Evolutionary conservation across 2,797 vertebrate genomes (phyloP).

Genomic region (Cryptoblepharus egeriae): DNA sequence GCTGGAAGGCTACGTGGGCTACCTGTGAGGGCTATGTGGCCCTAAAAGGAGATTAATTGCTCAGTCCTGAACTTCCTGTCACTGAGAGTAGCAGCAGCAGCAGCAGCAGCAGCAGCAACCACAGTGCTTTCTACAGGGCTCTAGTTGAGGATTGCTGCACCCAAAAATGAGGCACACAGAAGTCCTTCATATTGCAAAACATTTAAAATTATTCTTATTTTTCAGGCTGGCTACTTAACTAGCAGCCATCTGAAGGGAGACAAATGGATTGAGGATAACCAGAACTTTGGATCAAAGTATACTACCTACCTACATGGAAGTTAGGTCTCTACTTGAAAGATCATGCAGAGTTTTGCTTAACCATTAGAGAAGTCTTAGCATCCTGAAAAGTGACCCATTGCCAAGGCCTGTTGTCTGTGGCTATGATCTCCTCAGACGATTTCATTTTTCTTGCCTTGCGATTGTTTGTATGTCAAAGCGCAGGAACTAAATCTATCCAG

Average conservation of each 20-base stretch:
- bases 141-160: too few relatives aligned
- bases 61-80: too few relatives aligned
- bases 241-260: neutral
- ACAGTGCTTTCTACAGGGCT: too few relatives aligned
- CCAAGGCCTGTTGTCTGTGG: neutral
- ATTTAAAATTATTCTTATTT: too few relatives aligned
- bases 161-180: too few relatives aligned
- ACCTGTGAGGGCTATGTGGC: too few relatives aligned
- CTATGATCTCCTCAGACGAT: conserved; percentile 22
- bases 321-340: too few relatives aligned
- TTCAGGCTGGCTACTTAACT: neutral
- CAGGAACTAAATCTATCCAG: conserved; percentile 48
- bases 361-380: neutral
- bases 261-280: neutral
- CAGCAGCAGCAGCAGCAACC: too few relatives aligned
- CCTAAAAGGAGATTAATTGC: too few relatives aligned
- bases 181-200: too few relatives aligned
- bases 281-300: neutral
- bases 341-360: neutral
- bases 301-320: neutral
- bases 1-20: too few relatives aligned
- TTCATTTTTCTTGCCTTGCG: conserved; percentile 47
- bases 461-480: conserved; percentile 45
- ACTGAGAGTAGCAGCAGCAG: too few relatives aligned
- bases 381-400: neutral